A percentile compares a stretch with the other conserved stretches of the same genome.
Conservation (phyloP, 2,797 vertebrate genomes). For the Psittacula derbiana region DNA sequence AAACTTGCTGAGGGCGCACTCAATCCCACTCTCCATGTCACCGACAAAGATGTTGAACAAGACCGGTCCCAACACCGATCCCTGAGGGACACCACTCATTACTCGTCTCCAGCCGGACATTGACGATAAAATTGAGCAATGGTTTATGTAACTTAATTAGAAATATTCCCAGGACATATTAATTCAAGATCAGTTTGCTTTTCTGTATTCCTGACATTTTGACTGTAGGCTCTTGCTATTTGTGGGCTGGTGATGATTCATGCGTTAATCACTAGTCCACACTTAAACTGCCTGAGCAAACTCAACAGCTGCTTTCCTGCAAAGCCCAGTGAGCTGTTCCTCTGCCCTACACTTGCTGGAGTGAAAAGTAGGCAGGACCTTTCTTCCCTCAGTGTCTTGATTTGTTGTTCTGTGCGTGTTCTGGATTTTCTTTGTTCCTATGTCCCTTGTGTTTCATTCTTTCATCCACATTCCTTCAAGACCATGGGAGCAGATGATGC, state of each 20-base stretch:
- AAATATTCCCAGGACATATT: not conserved
- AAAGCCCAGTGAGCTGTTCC: not conserved
- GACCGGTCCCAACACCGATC: no score
- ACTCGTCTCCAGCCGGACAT: no score
- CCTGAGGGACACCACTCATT: no score
- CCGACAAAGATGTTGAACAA: no score
- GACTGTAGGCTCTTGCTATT: slow-evolving; percentile 14
- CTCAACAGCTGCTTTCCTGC: slow-evolving; percentile 14
- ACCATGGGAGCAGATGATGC: not conserved
- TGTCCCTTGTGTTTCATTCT: not conserved
- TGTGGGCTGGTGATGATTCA: slow-evolving; percentile 41
- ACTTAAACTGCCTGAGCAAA: not conserved
- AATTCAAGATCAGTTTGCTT: slow-evolving; percentile 2
- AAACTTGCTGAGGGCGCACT: no score
- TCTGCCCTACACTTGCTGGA: not conserved
- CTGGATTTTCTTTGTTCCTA: not conserved
- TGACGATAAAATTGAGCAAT: not conserved
- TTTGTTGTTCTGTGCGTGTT: not conserved
- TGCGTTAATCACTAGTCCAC: not conserved
- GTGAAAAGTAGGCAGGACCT: not conserved
- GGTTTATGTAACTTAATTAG: not conserved
- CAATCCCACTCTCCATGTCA: no score
- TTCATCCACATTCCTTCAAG: not conserved
- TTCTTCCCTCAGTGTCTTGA: not conserved
- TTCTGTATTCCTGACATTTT: slow-evolving; percentile 38